These are phyloP conservation scores for Anser cygnoides DNA, from an alignment of 2,113 vertebrate species.

Conservation along the genomic window DNA sequence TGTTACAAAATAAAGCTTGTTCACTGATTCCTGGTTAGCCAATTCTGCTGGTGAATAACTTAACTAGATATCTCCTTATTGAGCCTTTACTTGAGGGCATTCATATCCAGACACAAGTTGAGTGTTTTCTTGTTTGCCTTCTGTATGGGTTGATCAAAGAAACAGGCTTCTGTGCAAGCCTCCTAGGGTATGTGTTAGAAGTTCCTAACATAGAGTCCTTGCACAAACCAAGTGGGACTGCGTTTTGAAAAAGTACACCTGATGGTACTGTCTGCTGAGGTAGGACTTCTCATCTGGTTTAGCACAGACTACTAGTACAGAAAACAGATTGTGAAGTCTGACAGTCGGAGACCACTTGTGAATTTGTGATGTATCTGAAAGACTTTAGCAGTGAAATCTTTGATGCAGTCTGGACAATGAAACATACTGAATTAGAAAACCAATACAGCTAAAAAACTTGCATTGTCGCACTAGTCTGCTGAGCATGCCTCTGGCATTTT, in stretches of 20 bases:
- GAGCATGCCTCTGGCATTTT: not conserved
- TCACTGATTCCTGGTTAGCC: not conserved
- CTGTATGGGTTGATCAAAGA: not conserved
- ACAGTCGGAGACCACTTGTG: not conserved
- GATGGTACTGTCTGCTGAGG: not conserved
- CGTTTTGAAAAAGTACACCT: not conserved
- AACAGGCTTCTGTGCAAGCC: not conserved
- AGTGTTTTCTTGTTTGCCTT: not conserved
- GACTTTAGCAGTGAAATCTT: not conserved
- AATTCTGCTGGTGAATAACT: not conserved
- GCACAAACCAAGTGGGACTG: not conserved
- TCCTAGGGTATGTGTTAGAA: not conserved
- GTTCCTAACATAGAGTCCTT: rapidly evolving
- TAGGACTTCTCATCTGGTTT: not conserved
- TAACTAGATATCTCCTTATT: not conserved
- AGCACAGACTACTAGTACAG: not conserved
- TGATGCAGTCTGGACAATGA: not conserved
- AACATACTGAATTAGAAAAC: not conserved
- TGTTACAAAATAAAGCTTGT: not conserved
- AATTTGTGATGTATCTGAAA: not conserved
- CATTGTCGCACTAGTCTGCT: not conserved
- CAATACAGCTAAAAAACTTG: not conserved
- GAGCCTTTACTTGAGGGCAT: not conserved
- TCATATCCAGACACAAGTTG: rapidly evolving
- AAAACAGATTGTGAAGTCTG: not conserved